Conservation (phyloP, 2,113 vertebrate species). For the Nothobranchius furzeri region DNA sequence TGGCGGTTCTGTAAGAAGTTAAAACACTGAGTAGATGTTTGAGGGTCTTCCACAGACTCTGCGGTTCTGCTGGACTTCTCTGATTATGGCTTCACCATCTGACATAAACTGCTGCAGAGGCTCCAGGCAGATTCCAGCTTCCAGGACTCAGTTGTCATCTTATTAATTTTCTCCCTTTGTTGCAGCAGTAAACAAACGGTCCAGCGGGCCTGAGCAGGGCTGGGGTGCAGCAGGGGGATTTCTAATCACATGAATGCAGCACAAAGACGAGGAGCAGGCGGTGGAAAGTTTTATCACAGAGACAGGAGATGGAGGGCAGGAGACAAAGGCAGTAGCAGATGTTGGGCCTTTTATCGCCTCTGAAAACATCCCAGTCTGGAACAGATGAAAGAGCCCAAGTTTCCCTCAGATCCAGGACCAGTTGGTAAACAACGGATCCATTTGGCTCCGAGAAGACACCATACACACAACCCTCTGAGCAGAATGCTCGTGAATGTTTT, state of each 20-base stretch:
- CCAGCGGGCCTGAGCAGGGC: not conserved
- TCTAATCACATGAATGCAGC: constrained; percentile 40
- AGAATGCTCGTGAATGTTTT: constrained; percentile 26
- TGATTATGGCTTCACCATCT: not conserved
- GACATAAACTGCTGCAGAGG: constrained; percentile 23
- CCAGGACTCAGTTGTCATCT: constrained; percentile 34
- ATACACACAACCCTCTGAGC: not conserved
- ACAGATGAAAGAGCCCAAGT: constrained; percentile 60
- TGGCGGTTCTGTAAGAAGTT: too few relatives aligned
- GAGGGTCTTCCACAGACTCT: not conserved
- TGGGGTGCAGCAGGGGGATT: not conserved
- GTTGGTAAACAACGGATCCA: constrained; percentile 29
- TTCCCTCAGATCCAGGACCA: constrained; percentile 31
- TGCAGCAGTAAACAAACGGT: constrained; percentile 54
- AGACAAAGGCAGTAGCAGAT: constrained; percentile 70
- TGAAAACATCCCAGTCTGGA: constrained; percentile 61
- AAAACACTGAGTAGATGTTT: not conserved
- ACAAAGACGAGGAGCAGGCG: constrained; percentile 44
- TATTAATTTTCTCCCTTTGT: constrained; percentile 64
- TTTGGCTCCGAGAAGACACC: constrained; percentile 49
- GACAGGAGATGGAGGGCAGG: constrained; percentile 16
- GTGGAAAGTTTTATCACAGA: constrained; percentile 52
- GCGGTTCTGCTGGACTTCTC: not conserved
- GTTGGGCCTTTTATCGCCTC: constrained; percentile 60
- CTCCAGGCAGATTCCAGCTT: constrained; percentile 23